These are phyloP conservation scores for Falco columbarius DNA, from an alignment of 2,797 vertebrate genomes.

Conservation along the genomic window DNA sequence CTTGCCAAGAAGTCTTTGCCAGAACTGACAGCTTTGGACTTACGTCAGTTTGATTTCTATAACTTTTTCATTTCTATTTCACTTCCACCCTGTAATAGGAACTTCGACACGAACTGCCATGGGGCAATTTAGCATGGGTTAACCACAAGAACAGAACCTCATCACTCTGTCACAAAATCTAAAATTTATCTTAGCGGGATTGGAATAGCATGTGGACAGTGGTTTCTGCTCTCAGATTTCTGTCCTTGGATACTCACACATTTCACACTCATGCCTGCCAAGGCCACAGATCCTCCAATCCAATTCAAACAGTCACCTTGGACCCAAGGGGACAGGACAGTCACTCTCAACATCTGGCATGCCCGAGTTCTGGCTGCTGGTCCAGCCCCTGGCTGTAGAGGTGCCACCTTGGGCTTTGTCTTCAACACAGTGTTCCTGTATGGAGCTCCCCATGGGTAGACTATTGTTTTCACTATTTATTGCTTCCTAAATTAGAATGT, in stretches of 20 bases:
- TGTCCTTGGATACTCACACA: background rate
- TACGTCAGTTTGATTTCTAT: background rate
- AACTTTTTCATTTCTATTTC: background rate
- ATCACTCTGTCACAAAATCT: background rate
- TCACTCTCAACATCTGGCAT: background rate
- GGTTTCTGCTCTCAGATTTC: background rate
- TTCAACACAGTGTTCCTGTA: background rate
- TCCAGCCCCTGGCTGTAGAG: background rate
- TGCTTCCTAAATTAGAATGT: background rate
- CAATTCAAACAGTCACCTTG: background rate
- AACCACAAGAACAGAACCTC: background rate
- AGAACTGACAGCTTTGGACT: background rate
- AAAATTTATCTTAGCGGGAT: background rate
- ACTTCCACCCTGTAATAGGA: background rate
- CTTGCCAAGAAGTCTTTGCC: background rate
- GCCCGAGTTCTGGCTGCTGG: background rate
- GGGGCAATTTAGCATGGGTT: background rate
- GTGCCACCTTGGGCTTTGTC: background rate
- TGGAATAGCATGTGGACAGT: background rate
- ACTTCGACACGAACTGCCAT: accelerated
- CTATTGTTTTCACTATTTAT: background rate
- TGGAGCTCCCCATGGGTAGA: background rate
- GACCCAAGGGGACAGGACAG: background rate
- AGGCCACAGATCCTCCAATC: background rate
- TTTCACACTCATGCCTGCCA: background rate